Evolutionary conservation across 1,140 invertebrate genomes (phyloP).

Genomic region (Bombyx mandarina): DNA sequence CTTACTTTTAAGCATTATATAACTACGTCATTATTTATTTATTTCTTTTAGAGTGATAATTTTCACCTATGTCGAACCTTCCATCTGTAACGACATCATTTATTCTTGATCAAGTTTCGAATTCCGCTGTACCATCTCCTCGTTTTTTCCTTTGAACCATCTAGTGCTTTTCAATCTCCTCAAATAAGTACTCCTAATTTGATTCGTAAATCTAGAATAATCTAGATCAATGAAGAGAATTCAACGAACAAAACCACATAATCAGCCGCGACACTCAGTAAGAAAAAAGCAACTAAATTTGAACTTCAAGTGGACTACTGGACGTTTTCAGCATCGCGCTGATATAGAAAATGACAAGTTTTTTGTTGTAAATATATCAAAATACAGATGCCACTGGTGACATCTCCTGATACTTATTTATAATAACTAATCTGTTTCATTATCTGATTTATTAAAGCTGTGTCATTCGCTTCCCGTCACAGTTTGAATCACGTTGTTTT

Average conservation of each 20-base stretch:
- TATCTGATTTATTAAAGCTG: too few relatives aligned
- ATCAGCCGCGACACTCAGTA: conserved; percentile 1
- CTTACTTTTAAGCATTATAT: conserved; percentile 7
- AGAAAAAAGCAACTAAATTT: conserved; percentile 7
- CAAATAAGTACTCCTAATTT: conserved; percentile 6
- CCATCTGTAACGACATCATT: conserved; percentile 8
- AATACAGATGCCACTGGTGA: too few relatives aligned
- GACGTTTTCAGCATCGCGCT: conserved; percentile 7
- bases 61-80: conserved; percentile 8
- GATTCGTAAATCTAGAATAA: background rate
- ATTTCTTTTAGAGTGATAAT: conserved; percentile 6
- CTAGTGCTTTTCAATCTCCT: conserved; percentile 3
- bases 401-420: too few relatives aligned
- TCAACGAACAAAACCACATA: conserved; percentile 6
- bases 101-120: conserved; percentile 5
- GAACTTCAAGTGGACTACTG: conserved; percentile 6
- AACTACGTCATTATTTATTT: conserved; percentile 6
- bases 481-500: too few relatives aligned
- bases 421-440: too few relatives aligned
- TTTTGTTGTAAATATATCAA: background rate
- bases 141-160: conserved; percentile 2
- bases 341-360: conserved; percentile 6
- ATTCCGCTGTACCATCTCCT: conserved; percentile 5
- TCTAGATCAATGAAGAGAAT: conserved; percentile 3
- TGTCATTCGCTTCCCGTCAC: too few relatives aligned